Evolutionary conservation across 2,113 vertebrate genomes (phyloP), one percentile per base, ranked within the genome.

Genomic region (Scytalopus superciliaris): DNA sequence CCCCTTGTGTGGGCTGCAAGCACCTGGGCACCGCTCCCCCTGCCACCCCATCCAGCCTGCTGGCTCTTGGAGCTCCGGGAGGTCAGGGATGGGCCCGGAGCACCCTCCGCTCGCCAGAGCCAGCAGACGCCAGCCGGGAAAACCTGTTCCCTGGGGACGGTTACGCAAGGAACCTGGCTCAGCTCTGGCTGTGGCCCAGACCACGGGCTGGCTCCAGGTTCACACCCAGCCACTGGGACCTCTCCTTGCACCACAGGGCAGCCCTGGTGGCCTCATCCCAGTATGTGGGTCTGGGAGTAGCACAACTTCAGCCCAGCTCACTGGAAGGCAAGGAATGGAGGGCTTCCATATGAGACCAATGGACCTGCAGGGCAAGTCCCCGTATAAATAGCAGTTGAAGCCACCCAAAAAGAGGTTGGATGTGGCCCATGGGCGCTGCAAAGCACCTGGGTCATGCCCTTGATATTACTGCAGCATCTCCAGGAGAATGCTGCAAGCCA

Each of bases 81-180:
- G 91, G 44, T 52, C 78, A 25, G 74, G 57, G 75, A 77, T 69
- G 82, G 62, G 62, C 37, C 57, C 19, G 67, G 42, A 74, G 87
- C 83, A 87, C 64, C 49, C 70, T 78, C 22, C 5, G 0, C 93
- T 85, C 15, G 12, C 74, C 30, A 56, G 6, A 93, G 84, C 37
- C 91, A 91, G 78, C 69, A 85, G 78, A 68, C 16, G 4, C 31
- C 87, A 70, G 75, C 72, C 4, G 14, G 95, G 95, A 88, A 90
- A 96, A 90, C 93, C 87, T 93, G 79, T 90, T 96, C 93, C 87
- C 87, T 73, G 47, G 10, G 73, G 84, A 96, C 37, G 63, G 59
- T 96, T 91, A 55, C 1, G 16, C 87, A 94, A 95, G 87, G 76
- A 87, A 9, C 14, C 5, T 72, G 93, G 63, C 4, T 0, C 45